Evolutionary conservation across 2,888 invertebrate genomes (phyloP), one percentile per base, ranked within the genome.

Genomic region (Pheosia tremula): DNA sequence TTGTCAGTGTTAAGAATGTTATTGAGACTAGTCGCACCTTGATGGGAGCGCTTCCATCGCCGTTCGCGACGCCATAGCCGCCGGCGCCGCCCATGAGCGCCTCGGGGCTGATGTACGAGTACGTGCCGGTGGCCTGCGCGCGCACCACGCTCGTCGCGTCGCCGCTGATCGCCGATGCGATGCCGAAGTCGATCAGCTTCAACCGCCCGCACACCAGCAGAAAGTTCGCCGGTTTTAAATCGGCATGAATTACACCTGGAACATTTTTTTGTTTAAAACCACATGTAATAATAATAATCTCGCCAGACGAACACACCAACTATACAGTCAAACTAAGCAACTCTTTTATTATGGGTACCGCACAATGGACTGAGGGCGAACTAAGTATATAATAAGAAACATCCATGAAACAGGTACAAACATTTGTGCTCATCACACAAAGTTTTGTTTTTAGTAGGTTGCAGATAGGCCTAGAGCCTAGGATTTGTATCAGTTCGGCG

Each of bases 111-210:
- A 99, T 99, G 89, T 98, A 99, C 87, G 98, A 98, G 82, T 97
- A 96, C 0, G 99, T 98, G 57, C 99, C 99, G 62, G 97, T 96
- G 68, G 96, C 96, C 73, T 95, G 96, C 77, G 97, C 95, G 85
- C 97, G 97, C 59, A 97, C 95, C 62, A 98, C 97, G 79, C 97
- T 97, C 0, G 99, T 99, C 86, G 96, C 97, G 87, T 99, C 98
- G 62, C 95, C 95, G 75, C 97, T 96, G 72, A 99, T 95, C 59
- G 96, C 96, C 56, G 98, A 97, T 57, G 99, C 97, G 80, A 99
- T 98, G 60, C 99, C 99, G 93, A 99, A 99, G 94, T 99, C 99
- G 72, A 99, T 99, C 63, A 99, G 93, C 93, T 99, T 99, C 61
- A 99, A 89, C 54, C 96, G 95, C 3, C 97, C 97, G 68, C 96